Base-by-base conservation (phyloP, 2,797 vertebrate species). In the Ctenochaetus hawaiiensis region DNA sequence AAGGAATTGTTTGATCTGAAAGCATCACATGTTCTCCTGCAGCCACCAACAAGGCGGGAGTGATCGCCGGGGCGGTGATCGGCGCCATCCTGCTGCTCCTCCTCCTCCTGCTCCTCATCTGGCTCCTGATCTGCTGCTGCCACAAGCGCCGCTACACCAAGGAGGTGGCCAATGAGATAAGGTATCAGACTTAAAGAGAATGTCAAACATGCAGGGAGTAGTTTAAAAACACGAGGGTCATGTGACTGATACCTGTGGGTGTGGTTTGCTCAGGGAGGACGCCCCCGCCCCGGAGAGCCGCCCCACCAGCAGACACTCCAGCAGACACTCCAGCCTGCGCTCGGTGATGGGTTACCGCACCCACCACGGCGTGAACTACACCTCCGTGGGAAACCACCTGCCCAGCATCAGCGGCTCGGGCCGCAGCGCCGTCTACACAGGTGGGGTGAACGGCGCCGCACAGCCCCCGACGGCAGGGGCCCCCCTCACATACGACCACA, bases 41-140 rank as follows among this genome's bases (percentile, higher is more conserved):
- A 96, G 97, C 96, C 2, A 84, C 85, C 60, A 86, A 91, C 80
- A 95, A 93, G 44, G 89, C 77, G 0, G 97, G 96, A n/a, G 81
- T 98, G 77, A 97, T 99, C 39, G 92, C 87, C 0, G 97, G 96
- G 8, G 95, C 96, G 0, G 95, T 99, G 77, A 94, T 99, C 53
- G 96, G 96, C 12, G 93, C 95, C 3, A 68, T 98, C 52, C 89
- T 99, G 76, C 86, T 96, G 41, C 79, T 97, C 60, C 94, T 95
- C 17, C 94, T 97, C 18, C 94, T 98, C 11, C 90, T 96, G 54
- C 45, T 97, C 26, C 95, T 97, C 91, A 94, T 97, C 90, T 96
- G 96, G 95, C 96, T 96, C 0, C 89, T 97, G 71, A 48, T 96
- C 87, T 96, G 95, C 91, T 97, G 96, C 88, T 97, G 96, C 93